Conservation (phyloP, 2,797 vertebrate genomes). For the Rhodeus uyekii region DNA sequence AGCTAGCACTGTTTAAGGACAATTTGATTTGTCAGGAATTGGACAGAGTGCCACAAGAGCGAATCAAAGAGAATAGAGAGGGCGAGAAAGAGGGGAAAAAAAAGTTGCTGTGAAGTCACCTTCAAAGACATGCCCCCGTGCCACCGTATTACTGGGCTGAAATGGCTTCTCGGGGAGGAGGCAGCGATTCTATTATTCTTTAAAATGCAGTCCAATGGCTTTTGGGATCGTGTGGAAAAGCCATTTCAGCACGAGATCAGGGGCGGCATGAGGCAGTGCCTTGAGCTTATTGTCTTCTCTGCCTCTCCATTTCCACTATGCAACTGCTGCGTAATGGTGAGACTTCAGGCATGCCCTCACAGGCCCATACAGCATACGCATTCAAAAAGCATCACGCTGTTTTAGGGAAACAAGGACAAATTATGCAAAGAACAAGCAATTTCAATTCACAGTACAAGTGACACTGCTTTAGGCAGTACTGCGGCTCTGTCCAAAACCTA, state of each 20-base stretch:
- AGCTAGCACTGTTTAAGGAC: conserved; percentile 29
- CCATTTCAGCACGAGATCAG: conserved; percentile 81
- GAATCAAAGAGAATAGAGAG: conserved; percentile 48
- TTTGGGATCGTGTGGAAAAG: conserved; percentile 77
- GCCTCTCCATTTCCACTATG: conserved; percentile 80
- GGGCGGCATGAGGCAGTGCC: conserved; percentile 71
- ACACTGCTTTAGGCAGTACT: background rate
- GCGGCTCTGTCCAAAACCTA: background rate
- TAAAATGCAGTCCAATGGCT: conserved; percentile 80
- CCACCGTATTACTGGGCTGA: conserved; percentile 77
- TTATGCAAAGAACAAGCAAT: conserved; percentile 2
- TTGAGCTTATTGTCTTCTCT: conserved; percentile 78
- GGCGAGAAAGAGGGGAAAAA: conserved; percentile 51
- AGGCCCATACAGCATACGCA: conserved; percentile 81
- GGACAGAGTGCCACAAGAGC: conserved; percentile 27
- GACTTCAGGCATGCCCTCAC: conserved; percentile 79
- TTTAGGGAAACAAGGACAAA: conserved; percentile 21
- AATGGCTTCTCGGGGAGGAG: conserved; percentile 77
- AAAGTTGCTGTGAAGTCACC: conserved; percentile 78
- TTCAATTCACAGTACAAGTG: background rate
- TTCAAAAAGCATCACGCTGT: conserved; percentile 10
- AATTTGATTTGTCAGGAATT: conserved; percentile 37
- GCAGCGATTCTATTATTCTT: conserved; percentile 81
- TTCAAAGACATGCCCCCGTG: conserved; percentile 76
- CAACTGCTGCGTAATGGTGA: conserved; percentile 78